Base-by-base conservation (phyloP, 2,113 vertebrate species). In the Rhineura floridana region DNA sequence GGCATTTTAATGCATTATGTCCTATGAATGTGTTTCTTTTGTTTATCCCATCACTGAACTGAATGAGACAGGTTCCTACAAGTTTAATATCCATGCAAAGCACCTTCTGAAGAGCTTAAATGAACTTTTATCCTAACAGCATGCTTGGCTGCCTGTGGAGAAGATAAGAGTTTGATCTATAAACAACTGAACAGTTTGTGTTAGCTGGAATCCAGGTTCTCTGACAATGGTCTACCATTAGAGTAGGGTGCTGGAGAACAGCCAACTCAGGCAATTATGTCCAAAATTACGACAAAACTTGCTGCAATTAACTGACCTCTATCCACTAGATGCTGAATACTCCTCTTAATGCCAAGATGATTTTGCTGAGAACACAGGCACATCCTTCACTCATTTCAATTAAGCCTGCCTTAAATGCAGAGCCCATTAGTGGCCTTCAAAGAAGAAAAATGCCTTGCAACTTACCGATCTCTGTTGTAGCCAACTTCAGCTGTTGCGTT, bases 401-500 rank as follows among this genome's bases (percentile, higher is more conserved):
- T 28, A 23, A 42, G 42, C 42, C 23, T 44, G 17, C 42, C 4
- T 63, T 65, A 0, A 9, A 48, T 21, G n/a, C 70, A 46, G 50
- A 11, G 28, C 46, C 23, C 62, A 13, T 2, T 2, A 15, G 8
- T 15, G 17, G 2, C 11, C 55, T 10, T 50, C 62, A 15, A 3
- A 55, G 91, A 84, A 81, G 86, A n/a, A 39, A 87, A 89, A 70
- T 39, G 21, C 17, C 28, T 67, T 36, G 50, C 11, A n/a, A 82
- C 96, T 95, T 86, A 98, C 98, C 98, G 96, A 93, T 98, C 98
- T 84, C 98, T 96, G 28, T 98, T 98, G 90, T 98, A 98, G 90
- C 98, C 98, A 33, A 98, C 98, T 97, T 98, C 98, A 88, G 98
- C 97, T 0, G 97, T 97, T 73, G 97, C 97, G 90, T 98, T 98